phyloP scores from a whole-genome alignment of 2,888 invertebrate genomes.

The Alcis repandata region DNA sequence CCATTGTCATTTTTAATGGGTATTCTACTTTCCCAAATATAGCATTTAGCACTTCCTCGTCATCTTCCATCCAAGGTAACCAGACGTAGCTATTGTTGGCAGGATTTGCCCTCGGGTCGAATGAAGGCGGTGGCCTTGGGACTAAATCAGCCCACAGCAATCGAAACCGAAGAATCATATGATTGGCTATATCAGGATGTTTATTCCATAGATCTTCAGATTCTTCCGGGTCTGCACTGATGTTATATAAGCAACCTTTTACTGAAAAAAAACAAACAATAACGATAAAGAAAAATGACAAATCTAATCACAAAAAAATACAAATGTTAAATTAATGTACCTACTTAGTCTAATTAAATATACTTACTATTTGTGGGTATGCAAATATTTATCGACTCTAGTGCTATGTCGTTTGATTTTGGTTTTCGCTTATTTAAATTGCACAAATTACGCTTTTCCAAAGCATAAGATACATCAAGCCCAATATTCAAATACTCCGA shows the following conservation, averaged over 20 bases:
- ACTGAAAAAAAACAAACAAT: constrained; percentile 53
- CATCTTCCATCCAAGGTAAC: constrained; percentile 59
- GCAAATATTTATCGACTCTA: constrained; percentile 48
- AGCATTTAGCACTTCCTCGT: constrained; percentile 50
- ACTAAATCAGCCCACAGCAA: constrained; percentile 58
- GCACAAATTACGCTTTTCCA: constrained; percentile 49
- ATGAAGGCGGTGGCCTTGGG: constrained; percentile 51
- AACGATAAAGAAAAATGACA: too few species aligned
- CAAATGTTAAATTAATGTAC: constrained; percentile 1
- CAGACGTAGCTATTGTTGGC: constrained; percentile 57
- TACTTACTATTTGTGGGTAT: constrained; percentile 60
- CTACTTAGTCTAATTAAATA: not conserved
- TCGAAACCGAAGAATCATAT: constrained; percentile 57
- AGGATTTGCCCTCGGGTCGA: constrained; percentile 59
- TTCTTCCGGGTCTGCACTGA: constrained; percentile 63
- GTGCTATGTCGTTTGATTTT: constrained; percentile 17
- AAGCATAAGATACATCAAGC: constrained; percentile 51
- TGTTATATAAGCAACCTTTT: constrained; percentile 65
- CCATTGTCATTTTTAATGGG: constrained; percentile 58
- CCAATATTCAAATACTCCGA: constrained; percentile 55
- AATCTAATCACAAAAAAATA: not conserved
- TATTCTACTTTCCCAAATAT: constrained; percentile 49
- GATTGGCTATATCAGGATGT: constrained; percentile 55
- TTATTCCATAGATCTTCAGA: constrained; percentile 60
- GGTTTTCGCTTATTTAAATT: constrained; percentile 19